phyloP scores from a whole-genome alignment of 2,113 vertebrate genomes.

The Peromyscus maniculatus region DNA sequence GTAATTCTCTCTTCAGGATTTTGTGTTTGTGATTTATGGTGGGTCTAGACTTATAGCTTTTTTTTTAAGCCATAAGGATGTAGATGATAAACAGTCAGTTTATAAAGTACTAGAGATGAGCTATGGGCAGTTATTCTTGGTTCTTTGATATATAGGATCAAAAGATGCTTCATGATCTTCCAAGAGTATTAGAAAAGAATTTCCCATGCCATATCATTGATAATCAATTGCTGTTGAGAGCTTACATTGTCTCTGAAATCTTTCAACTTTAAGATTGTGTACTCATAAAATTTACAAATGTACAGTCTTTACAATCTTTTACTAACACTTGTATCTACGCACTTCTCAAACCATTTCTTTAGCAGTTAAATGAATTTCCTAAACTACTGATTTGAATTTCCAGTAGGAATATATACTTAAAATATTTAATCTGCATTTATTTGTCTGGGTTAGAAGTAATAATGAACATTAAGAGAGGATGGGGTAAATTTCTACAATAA shows the following conservation, averaged over 20 bases:
- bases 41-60: neutral
- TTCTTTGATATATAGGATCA: neutral
- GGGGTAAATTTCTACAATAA: neutral
- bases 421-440: conserved; percentile 30
- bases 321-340: neutral
- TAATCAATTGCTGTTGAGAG: neutral
- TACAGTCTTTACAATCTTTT: neutral
- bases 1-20: conserved; percentile 11
- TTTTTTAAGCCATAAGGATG: neutral
- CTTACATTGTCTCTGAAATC: neutral
- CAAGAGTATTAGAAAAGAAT: neutral
- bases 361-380: neutral
- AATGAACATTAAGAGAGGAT: neutral
- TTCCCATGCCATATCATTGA: neutral
- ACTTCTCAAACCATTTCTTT: neutral
- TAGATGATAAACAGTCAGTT: neutral
- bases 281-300: neutral
- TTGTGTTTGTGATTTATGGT: neutral
- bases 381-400: conserved; percentile 37
- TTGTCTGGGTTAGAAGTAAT: neutral
- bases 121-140: neutral
- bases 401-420: neutral
- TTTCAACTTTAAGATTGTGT: neutral
- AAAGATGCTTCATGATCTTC: neutral
- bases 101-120: neutral